Conservation (phyloP, 2,113 vertebrate genomes). For the Hiodon tergisus region DNA sequence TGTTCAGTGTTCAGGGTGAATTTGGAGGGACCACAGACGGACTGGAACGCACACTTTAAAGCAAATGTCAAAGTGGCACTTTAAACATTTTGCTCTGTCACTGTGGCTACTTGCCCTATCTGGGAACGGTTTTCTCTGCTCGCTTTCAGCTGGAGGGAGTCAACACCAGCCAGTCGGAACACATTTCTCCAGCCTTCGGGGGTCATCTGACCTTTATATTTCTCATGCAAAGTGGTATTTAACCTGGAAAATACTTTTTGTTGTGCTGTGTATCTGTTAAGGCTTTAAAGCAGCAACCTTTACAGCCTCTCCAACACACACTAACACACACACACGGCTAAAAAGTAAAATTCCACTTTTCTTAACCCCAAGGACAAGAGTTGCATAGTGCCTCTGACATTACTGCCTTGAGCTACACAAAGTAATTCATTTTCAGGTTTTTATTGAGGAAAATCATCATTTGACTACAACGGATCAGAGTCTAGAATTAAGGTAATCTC, state of each 20-base stretch:
- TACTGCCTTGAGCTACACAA: too few relatives aligned
- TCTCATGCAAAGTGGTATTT: conserved; percentile 12
- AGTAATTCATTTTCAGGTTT: too few relatives aligned
- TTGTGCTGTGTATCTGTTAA: conserved; percentile 3
- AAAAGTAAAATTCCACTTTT: too few relatives aligned
- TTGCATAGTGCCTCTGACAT: too few relatives aligned
- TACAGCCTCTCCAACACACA: neutral
- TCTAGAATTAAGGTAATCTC: too few relatives aligned
- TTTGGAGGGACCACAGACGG: neutral
- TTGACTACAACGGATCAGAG: too few relatives aligned
- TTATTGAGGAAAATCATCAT: too few relatives aligned
- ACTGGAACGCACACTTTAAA: too few relatives aligned
- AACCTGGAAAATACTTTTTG: conserved; percentile 3
- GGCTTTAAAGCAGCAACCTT: conserved; percentile 7
- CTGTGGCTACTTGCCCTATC: neutral
- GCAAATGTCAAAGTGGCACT: neutral
- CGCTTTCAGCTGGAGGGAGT: conserved; percentile 7
- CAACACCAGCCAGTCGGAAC: conserved; percentile 3
- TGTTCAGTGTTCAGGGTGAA: neutral
- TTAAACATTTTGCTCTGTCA: conserved; percentile 9
- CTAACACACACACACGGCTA: neutral
- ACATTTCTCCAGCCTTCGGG: conserved; percentile 11
- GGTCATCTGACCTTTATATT: conserved; percentile 20
- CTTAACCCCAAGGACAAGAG: too few relatives aligned
- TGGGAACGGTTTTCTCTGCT: neutral